These are phyloP conservation scores for Triplophysa yarkandensis DNA, from an alignment of 2,797 vertebrate genomes.

Conservation along the genomic window DNA sequence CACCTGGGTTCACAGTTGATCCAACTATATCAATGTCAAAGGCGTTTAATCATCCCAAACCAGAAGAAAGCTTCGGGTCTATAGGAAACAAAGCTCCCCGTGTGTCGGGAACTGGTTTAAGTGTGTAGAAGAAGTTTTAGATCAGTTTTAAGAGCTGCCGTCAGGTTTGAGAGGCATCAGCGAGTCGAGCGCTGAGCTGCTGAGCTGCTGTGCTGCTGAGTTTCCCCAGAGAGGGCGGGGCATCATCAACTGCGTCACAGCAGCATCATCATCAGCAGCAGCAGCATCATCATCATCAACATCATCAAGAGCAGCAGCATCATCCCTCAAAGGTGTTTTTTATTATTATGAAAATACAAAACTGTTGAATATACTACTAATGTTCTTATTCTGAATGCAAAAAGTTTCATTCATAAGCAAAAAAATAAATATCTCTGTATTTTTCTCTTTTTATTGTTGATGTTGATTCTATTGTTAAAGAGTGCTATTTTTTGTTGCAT, in stretches of 20 bases:
- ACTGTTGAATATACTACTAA: too few relatives aligned
- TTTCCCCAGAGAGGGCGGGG: conserved; percentile 23
- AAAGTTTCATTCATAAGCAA: too few relatives aligned
- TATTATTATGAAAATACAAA: too few relatives aligned
- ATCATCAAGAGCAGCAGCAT: too few relatives aligned
- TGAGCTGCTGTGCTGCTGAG: neutral
- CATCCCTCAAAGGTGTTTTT: too few relatives aligned
- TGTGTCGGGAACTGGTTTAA: neutral
- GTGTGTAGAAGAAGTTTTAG: neutral
- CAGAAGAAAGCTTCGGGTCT: neutral
- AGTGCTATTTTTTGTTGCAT: too few relatives aligned
- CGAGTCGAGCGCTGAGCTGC: neutral
- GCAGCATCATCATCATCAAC: too few relatives aligned
- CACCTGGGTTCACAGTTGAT: conserved; percentile 14
- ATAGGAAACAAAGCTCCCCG: neutral
- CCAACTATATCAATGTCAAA: neutral
- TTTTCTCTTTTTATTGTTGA: too few relatives aligned
- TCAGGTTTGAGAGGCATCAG: conserved; percentile 4
- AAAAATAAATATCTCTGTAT: too few relatives aligned
- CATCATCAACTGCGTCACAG: conserved; percentile 21
- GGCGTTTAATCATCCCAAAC: neutral
- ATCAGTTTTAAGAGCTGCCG: conserved; percentile 8
- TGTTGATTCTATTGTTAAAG: too few relatives aligned
- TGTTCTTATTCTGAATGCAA: too few relatives aligned
- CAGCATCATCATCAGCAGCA: too few relatives aligned